Evolutionary conservation across 2,888 invertebrate species (phyloP), one percentile per base, ranked within the genome.

Genomic region (Eristalis arbustorum): DNA sequence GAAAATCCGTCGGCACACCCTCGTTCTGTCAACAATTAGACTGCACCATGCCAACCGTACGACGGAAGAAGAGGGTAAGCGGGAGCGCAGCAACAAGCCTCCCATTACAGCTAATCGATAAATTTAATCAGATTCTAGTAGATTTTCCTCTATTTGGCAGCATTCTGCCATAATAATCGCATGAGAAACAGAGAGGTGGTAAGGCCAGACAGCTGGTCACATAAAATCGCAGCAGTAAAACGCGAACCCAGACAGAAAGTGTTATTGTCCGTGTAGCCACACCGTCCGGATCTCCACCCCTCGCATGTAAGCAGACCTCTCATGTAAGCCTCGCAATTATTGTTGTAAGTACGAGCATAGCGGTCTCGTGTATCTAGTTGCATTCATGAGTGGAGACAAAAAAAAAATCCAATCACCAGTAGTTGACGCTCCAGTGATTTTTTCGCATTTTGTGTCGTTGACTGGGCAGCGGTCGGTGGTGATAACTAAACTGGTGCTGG

Each of bases 1-100:
- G 87, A 83, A 87, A 83, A 78, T 75, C 78, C 66, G 71, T 83
- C 72, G 75, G 74, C 87, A 79, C 87, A 71, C 87, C 87, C 67
- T 78, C 71, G 22, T 40, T 31, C 13, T 69, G 64, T 67, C 78
- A 64, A 75, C 74, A 83, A 75, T 81, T 81, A 71, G 81, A 57
- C 69, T 69, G 56, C 23, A 34, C 67, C 37, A 37, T 67, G 57
- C 62, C n/a, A 61, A 2, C 34, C n/a, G 14, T n/a, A n/a, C n/a
- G n/a, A n/a, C n/a, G n/a, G n/a, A n/a, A n/a, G n/a, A n/a, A n/a
- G n/a, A 3, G 13, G 8, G 37, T n/a, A 37, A 11, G 8, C 3
- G 1, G 0, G 8, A 18, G 2, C n/a, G 63, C 22, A 5, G 18
- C 61, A 31, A 28, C 73, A 73, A 67, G 79, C 49, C 73, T 34